Evolutionary conservation across 2,888 invertebrate genomes (phyloP).

Genomic region (Dolomedes plantarius): DNA sequence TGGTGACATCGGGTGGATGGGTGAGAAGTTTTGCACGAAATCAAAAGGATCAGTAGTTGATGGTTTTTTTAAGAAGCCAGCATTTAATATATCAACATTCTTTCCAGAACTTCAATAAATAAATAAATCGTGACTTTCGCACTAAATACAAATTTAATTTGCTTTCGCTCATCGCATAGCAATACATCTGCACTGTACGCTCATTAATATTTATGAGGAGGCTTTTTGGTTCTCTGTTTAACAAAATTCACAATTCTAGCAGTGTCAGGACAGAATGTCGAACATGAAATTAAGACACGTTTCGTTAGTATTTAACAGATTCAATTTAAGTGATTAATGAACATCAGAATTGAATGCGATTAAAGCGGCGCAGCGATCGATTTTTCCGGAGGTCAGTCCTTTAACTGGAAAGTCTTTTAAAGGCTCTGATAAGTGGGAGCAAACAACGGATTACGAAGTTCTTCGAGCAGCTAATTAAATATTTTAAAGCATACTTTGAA

Average conservation of each 20-base stretch:
- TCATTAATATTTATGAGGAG: background rate
- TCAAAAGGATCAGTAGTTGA: too few relatives aligned
- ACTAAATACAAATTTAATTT: background rate
- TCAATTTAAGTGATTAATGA: slow-evolving; percentile 8
- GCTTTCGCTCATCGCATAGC: background rate
- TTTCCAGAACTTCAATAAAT: too few relatives aligned
- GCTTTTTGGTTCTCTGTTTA: background rate
- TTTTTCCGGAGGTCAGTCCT: background rate
- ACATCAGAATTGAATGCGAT: background rate
- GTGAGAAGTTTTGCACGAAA: too few relatives aligned
- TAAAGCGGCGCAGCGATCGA: background rate
- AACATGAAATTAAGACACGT: background rate
- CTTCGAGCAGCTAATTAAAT: background rate
- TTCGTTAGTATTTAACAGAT: background rate
- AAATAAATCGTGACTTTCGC: too few relatives aligned
- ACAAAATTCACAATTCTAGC: background rate
- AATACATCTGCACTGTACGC: background rate
- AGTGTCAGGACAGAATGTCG: background rate
- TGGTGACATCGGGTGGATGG: too few relatives aligned
- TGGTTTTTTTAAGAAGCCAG: too few relatives aligned
- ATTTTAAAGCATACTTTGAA: background rate
- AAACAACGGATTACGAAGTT: background rate
- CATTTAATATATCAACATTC: too few relatives aligned
- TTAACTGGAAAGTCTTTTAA: background rate
- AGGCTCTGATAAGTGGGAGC: background rate